Base-by-base conservation (phyloP, 2,888 invertebrate genomes). In the Pimpla rufipes region DNA sequence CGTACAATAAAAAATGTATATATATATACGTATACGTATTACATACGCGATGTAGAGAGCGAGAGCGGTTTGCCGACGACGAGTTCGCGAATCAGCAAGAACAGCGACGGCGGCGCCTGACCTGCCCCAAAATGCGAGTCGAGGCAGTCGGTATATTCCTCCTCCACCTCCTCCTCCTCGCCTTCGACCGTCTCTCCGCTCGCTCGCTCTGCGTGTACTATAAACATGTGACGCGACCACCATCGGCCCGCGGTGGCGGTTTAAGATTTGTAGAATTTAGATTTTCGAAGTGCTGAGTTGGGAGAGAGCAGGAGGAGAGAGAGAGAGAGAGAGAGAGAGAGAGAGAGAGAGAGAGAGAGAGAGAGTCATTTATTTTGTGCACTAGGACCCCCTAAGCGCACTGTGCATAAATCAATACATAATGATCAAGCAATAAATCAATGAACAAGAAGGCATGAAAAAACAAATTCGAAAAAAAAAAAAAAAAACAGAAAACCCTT, bases 111-210 rank as follows among this genome's bases (percentile, higher is more conserved):
- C 59, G 29, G 78, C 57, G 83, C 85, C 83, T 86, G 86, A 86
- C 86, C 86, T 86, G 86, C 86, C 86, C 82, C 86, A 86, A 86
- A 85, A 86, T 86, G n/a, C 84, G 78, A 80, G 80, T 57, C 62
- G 78, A 50, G 70, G 50, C 52, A 59, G n/a, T n/a, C n/a, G n/a
- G n/a, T n/a, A 74, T 78, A 66, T 37, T 37, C 37, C 35, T 62
- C 16, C 35, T n/a, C 35, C 29, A 3, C 29, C 29, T 29, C 29
- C 5, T 5, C 29, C 5, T 29, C 29, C 29, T 29, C 29, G 2
- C 29, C 29, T 29, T 29, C 29, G 3, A 29, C 29, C 13, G 59
- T 62, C 16, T 62, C 37, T n/a, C n/a, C n/a, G n/a, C n/a, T n/a
- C 62, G 37, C 18, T 37, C 18, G 18, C 18, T 10, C 62, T 40